A percentile compares a stretch with the other conserved stretches of the same genome.
phyloP scores from a whole-genome alignment of 2,113 vertebrate species.

The Perccottus glenii region DNA sequence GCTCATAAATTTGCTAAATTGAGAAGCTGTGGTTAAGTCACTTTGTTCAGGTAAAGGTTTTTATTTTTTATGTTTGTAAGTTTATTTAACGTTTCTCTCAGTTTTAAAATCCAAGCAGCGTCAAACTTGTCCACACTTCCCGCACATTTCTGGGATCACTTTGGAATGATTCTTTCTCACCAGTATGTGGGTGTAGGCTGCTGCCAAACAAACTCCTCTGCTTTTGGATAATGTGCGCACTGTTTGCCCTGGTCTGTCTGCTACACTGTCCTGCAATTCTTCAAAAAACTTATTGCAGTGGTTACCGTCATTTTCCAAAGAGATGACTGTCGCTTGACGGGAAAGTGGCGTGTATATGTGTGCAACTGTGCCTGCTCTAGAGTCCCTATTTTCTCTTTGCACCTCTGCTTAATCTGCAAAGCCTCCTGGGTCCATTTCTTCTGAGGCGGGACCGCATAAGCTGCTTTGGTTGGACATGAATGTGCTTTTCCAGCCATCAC shows the following conservation, averaged over 20 bases:
- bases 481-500: slow-evolving; percentile 65
- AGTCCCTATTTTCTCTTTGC: slow-evolving; percentile 62
- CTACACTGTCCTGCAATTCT: slow-evolving; percentile 60
- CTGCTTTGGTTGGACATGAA: slow-evolving; percentile 69
- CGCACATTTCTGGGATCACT: slow-evolving; percentile 1
- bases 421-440: slow-evolving; percentile 64
- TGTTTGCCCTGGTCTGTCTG: slow-evolving; percentile 39
- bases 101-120: background rate
- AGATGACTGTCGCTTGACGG: slow-evolving; percentile 70
- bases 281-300: slow-evolving; percentile 66
- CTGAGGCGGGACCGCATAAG: slow-evolving; percentile 56
- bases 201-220: slow-evolving; percentile 10
- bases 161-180: slow-evolving; percentile 1
- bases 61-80: too few relatives aligned
- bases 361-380: slow-evolving; percentile 42
- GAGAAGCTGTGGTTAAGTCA: too few relatives aligned
- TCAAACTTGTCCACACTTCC: background rate
- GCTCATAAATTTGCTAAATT: too few relatives aligned
- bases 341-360: slow-evolving; percentile 60
- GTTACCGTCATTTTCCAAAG: slow-evolving; percentile 72
- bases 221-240: slow-evolving; percentile 39
- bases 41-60: too few relatives aligned
- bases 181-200: slow-evolving; percentile 13
- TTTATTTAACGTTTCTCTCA: too few relatives aligned
- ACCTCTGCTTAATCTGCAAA: slow-evolving; percentile 57